These are phyloP conservation scores for Smutsia gigantea DNA, from an alignment of 2,797 vertebrate genomes.

Conservation along the genomic window DNA sequence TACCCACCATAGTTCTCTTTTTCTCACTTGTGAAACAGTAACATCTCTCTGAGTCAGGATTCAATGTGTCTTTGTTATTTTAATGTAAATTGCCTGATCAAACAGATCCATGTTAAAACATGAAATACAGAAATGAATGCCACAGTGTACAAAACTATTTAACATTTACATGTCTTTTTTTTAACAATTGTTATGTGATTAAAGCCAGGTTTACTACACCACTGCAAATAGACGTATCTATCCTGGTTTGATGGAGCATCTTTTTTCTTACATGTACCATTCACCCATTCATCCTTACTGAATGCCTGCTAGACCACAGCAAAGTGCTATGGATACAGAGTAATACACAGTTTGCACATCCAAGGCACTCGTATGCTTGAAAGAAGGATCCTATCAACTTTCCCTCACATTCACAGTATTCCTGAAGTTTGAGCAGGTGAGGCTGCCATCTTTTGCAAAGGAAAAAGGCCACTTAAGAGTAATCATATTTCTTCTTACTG, in stretches of 20 bases:
- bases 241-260: background rate
- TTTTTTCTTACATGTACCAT: background rate
- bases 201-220: background rate
- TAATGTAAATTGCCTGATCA: background rate
- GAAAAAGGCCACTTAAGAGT: background rate
- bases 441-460: background rate
- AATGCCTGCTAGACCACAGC: no score
- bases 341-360: background rate
- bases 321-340: no score
- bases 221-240: background rate
- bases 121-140: background rate
- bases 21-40: background rate
- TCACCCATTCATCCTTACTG: background rate
- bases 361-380: background rate
- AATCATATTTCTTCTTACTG: background rate
- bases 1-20: background rate
- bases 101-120: background rate
- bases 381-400: background rate
- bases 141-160: background rate
- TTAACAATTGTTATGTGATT: background rate
- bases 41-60: background rate
- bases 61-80: background rate
- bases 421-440: background rate
- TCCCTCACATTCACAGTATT: background rate
- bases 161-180: background rate